Evolutionary conservation across 2,888 invertebrate genomes (phyloP), one percentile per base, ranked within the genome.

Genomic region (Andrena trimmerana): DNA sequence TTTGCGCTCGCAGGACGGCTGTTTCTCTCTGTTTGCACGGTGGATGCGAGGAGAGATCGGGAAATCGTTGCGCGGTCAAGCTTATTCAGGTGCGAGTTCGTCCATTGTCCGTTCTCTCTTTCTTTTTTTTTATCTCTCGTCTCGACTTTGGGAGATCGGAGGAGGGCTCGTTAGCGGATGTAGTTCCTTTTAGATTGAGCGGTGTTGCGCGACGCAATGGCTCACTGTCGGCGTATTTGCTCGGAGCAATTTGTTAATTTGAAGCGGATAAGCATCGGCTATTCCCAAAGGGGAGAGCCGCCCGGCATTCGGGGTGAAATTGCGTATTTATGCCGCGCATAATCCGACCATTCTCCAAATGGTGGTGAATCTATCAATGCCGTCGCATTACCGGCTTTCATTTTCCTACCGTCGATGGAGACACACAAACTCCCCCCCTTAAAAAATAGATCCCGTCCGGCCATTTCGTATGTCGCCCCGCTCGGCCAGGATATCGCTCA

Each of bases 251-350:
- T 89, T 87, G 89, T 89, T 89, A 89, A 89, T 89, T 88, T 85
- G 89, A 84, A 78, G 81, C 86, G 86, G 85, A 86, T 83, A 83
- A 85, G 86, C 85, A 83, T 70, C 80, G 84, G 81, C 86, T 84
- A 83, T 83, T 83, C 82, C 85, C 87, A 75, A 82, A 83, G 85
- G 86, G 85, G 70, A 72, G 60, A 75, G 75, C 76, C 68, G 82
- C 13, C 52, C 54, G 77, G 89, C 77, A 91, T 90, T 91, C 86
- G 88, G 82, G 84, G 83, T 89, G 88, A 92, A 93, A 94, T 93
- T 92, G 93, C 91, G 91, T 92, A 93, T 93, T 93, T 94, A 94
- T 94, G 90, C 93, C 88, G 84, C 90, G 93, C 92, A 94, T 94
- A 94, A 94, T 94, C 91, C 91, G 77, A 85, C 92, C 92, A 94